These are phyloP conservation scores for Apistogramma diplotaenia DNA, from an alignment of 2,113 vertebrate genomes.

Conservation along the genomic window DNA sequence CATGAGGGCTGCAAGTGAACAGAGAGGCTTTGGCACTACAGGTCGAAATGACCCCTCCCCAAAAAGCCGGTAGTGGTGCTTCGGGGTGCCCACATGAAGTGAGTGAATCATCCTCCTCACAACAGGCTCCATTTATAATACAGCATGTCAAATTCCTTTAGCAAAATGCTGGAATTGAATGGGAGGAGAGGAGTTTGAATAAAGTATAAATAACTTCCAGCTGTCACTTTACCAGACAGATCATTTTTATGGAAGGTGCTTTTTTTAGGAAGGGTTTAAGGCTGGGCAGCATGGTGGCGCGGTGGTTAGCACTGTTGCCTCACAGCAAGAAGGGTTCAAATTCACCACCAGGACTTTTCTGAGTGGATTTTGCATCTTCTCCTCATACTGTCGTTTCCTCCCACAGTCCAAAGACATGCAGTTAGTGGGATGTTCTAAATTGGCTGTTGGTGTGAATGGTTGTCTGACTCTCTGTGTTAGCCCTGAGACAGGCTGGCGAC, in stretches of 20 bases:
- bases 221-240: neutral
- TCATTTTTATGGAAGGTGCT: slow-evolving; percentile 11
- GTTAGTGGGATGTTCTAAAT: no score
- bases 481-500: no score
- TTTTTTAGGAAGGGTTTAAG: slow-evolving; percentile 5
- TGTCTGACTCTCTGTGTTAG: no score
- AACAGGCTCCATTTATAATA: neutral
- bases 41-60: neutral
- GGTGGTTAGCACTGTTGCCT: no score
- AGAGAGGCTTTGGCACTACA: neutral
- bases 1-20: slow-evolving; percentile 6
- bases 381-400: no score
- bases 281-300: no score
- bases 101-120: neutral
- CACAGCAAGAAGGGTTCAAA: no score
- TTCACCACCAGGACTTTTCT: no score
- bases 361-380: no score
- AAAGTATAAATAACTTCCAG: slow-evolving; percentile 24
- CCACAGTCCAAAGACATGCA: no score
- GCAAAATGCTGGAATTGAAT: neutral
- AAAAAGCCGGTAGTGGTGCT: slow-evolving; percentile 3
- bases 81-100: neutral
- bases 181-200: neutral
- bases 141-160: neutral
- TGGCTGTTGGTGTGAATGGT: no score